Base-by-base conservation (phyloP, 2,797 vertebrate species). In the Microchirus variegatus region DNA sequence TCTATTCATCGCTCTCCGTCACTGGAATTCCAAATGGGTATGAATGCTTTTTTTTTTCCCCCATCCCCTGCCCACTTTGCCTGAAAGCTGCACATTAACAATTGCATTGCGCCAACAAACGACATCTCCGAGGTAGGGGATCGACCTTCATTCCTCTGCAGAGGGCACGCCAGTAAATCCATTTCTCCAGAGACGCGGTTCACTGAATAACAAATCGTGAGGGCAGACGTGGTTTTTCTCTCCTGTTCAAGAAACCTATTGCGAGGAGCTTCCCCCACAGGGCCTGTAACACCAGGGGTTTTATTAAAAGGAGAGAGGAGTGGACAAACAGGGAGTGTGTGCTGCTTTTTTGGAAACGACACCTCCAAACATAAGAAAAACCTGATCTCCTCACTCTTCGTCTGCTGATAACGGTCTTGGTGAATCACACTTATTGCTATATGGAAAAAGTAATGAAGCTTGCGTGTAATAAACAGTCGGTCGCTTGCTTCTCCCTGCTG, bases 141-240 rank as follows among this genome's bases (percentile, higher is more conserved):
- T 64, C 59, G 85, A 91, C 91, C 91, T 91, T 91, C 85, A 88
- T 85, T 77, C 61, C 75, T 82, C 81, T 63, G 78, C 76, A 87
- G 87, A 91, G 90, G 91, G 84, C 89, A 90, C 0, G 18, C 78
- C 76, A 86, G 86, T 88, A 89, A 90, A 92, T 91, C 88, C 86
- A 91, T 91, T 91, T 87, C 89, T 91, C 87, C 71, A 73, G 88
- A 85, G 90, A 90, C 82, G 84, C 48, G 82, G 87, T 89, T 90
- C 86, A 80, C 81, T 89, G 91, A 91, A 90, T 90, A 90, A 87
- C 88, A 91, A 92, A 91, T 91, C 80, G 81, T 36, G 3, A 75
- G 82, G 76, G 63, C 78, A 86, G 85, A 84, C 53, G 67, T 69
- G 76, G 80, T 72, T 77, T 77, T 76, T 81, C 38, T 71, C 75